Evolutionary conservation across 2,797 vertebrate genomes (phyloP).

Genomic region (Siniperca obscura): DNA sequence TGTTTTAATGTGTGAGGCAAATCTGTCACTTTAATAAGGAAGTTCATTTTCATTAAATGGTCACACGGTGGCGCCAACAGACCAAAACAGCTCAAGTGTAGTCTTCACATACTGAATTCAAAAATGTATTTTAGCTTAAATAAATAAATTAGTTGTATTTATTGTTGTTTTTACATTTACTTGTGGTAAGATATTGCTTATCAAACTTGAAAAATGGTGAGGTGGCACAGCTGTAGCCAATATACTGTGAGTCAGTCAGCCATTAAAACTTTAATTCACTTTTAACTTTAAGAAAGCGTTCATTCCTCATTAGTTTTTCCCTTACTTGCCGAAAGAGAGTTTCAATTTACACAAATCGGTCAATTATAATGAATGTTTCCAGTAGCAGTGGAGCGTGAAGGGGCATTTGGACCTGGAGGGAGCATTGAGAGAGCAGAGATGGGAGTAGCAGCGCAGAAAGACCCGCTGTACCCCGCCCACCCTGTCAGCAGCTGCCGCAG

Average conservation of each 20-base stretch:
- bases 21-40: not conserved
- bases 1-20: not conserved
- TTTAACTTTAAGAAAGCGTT: not conserved
- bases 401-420: constrained; percentile 32
- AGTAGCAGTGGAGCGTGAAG: not conserved
- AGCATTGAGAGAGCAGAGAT: not conserved
- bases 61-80: constrained; percentile 35
- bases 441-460: not conserved
- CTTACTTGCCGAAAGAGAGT: too few relatives aligned
- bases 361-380: not conserved
- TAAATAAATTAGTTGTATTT: too few relatives aligned
- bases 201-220: not conserved
- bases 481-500: not conserved
- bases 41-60: not conserved
- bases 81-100: not conserved
- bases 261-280: not conserved
- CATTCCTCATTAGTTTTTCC: not conserved
- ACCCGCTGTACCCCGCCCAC: not conserved
- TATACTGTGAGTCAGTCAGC: not conserved
- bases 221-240: not conserved
- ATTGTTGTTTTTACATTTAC: not conserved
- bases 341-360: not conserved
- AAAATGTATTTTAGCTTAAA: too few relatives aligned
- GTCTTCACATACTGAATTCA: not conserved
- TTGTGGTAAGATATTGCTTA: not conserved